phyloP scores from a whole-genome alignment of 2,113 vertebrate genomes.

The Sitta europaea region DNA sequence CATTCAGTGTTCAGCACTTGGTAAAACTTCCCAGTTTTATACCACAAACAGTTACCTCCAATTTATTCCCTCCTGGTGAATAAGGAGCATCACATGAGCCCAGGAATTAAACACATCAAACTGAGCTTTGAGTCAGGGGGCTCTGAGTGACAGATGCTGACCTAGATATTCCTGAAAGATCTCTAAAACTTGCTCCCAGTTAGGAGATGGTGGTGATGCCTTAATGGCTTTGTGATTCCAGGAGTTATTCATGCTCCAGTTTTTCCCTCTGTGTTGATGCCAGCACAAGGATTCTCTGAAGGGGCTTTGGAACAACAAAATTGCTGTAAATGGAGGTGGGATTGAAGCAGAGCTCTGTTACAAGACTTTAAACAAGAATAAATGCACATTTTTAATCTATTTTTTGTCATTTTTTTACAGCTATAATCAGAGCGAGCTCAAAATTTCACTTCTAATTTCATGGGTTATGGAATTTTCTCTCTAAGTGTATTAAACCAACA shows the following conservation, averaged over 20 bases:
- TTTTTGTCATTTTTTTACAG: background rate
- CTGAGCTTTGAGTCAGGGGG: background rate
- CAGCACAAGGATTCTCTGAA: constrained; percentile 14
- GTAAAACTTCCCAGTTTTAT: background rate
- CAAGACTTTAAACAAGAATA: background rate
- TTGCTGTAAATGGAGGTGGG: background rate
- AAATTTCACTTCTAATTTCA: background rate
- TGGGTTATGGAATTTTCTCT: background rate
- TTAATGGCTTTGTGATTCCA: constrained; percentile 58
- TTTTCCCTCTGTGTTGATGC: constrained; percentile 30
- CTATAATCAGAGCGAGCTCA: background rate
- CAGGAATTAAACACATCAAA: background rate
- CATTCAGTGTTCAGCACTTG: background rate
- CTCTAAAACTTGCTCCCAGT: constrained; percentile 41
- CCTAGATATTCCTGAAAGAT: constrained; percentile 53
- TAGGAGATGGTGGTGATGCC: constrained; percentile 13
- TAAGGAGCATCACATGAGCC: background rate
- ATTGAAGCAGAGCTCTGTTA: background rate
- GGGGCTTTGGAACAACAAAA: background rate
- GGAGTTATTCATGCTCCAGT: constrained; percentile 68
- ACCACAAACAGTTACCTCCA: background rate
- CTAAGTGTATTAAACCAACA: background rate
- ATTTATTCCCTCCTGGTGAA: background rate
- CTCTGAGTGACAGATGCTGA: constrained; percentile 55
- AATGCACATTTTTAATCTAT: background rate